These are phyloP conservation scores for Aelia acuminata DNA, from an alignment of 2,888 invertebrate genomes.

Conservation along the genomic window DNA sequence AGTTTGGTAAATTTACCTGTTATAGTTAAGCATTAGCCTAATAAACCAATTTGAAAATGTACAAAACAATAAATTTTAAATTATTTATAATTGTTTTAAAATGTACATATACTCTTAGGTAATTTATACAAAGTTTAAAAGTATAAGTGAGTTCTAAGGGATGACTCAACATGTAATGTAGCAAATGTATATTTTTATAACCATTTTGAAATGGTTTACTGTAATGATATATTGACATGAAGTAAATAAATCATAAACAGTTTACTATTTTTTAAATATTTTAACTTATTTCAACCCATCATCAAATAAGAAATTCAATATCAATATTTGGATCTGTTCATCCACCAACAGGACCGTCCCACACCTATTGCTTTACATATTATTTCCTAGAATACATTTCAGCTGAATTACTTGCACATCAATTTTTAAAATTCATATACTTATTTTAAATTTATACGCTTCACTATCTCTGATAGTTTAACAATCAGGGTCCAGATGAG, in stretches of 20 bases:
- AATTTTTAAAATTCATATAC: too few species aligned
- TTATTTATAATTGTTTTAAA: conserved; percentile 59
- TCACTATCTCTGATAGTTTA: too few species aligned
- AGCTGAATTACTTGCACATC: too few species aligned
- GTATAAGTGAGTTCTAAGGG: conserved; percentile 51
- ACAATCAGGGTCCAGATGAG: too few species aligned
- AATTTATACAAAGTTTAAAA: conserved; percentile 59
- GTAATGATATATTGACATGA: conserved; percentile 46
- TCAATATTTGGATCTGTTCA: too few species aligned
- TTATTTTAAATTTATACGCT: too few species aligned
- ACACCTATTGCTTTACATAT: too few species aligned
- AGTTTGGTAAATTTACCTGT: conserved; percentile 56
- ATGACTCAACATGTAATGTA: conserved; percentile 55
- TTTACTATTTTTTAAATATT: conserved; percentile 36
- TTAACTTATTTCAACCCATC: neutral
- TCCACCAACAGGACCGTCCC: too few species aligned
- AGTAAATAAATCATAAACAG: conserved; percentile 52
- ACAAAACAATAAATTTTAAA: conserved; percentile 60
- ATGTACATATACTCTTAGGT: conserved; percentile 55
- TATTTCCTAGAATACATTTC: too few species aligned
- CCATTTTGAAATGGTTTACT: conserved; percentile 44
- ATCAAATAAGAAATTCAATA: neutral
- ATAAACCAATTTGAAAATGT: conserved; percentile 60
- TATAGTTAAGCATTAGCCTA: conserved; percentile 50
- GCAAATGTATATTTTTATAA: conserved; percentile 58